phyloP scores from a whole-genome alignment of 2,113 vertebrate genomes.

The Silurus asotus region DNA sequence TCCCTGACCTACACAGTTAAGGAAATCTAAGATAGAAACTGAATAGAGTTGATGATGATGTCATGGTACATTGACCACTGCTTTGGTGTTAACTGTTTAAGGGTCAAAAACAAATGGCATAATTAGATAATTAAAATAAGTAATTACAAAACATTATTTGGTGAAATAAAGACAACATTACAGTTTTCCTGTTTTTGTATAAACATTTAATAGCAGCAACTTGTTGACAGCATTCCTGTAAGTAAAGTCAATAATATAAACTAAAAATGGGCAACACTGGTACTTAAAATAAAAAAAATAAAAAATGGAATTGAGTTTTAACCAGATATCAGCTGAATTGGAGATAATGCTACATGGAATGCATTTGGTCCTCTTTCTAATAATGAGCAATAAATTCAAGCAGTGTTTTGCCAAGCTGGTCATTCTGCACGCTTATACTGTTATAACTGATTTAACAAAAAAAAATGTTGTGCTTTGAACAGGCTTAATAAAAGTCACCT shows the following conservation, averaged over 20 bases:
- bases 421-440: constrained; percentile 48
- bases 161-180: background rate
- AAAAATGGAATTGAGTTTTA: constrained; percentile 58
- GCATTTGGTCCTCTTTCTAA: constrained; percentile 37
- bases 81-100: constrained; percentile 63
- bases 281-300: constrained; percentile 64
- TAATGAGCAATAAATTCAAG: constrained; percentile 39
- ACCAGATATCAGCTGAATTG: constrained; percentile 58
- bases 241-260: constrained; percentile 41
- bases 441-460: constrained; percentile 45
- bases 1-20: constrained; percentile 34
- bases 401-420: constrained; percentile 48
- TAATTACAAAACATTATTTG: background rate
- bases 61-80: constrained; percentile 60
- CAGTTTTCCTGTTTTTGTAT: background rate
- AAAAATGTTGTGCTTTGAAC: constrained; percentile 53
- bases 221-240: constrained; percentile 26
- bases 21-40: constrained; percentile 44
- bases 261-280: constrained; percentile 65
- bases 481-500: constrained; percentile 64
- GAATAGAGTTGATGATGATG: constrained; percentile 33
- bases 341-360: constrained; percentile 40
- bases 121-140: constrained; percentile 2
- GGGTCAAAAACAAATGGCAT: constrained; percentile 7
- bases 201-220: constrained; percentile 21